Evolutionary conservation across 2,888 invertebrate genomes (phyloP), one percentile per base, ranked within the genome.

Genomic region (Rutpela maculata): DNA sequence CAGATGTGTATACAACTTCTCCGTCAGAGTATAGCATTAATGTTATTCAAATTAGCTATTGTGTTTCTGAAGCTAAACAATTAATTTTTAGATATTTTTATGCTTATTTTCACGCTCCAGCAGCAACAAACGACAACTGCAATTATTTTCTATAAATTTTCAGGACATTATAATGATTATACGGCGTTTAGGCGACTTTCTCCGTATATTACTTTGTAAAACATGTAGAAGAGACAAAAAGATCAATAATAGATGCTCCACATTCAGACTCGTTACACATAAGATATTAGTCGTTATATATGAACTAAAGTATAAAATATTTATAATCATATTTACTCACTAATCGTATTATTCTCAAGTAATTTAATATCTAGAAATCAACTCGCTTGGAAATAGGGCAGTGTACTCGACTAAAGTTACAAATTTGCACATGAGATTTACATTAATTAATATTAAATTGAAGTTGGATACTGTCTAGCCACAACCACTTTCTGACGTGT

Each of bases 101-200:
- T 18, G 17, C n/a, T 63, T 31, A n/a, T 63, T 68, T 68, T 56
- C 56, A 68, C 31, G 68, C 68, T 68, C 31, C 17, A 68, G n/a
- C 22, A 31, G 26, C 17, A 63, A 63, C 35, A 35, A 10, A 35
- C 31, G 62, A 63, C 62, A 11, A 50, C 50, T 35, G 18, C 62
- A 63, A 63, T 63, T 63, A 63, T n/a, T 63, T 35, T 35, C n/a
- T 26, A 63, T 17, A 63, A 7, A 35, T 35, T 63, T 63, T 63
- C 62, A 50, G 50, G 1, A 50, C n/a, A n/a, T 43, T 43, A 43
- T 50, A 50, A n/a, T n/a, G 17, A 15, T 50, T 50, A 50, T n/a
- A 50, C n/a, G 50, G 50, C 50, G 17, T 50, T 4, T 50, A 6
- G n/a, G n/a, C n/a, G 15, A 50, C 50, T 50, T 50, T 50, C 50